Percentiles rank a stretch among this genome's conserved stretches.
Evolutionary conservation across 2,888 invertebrate genomes (phyloP).

Genomic region (Theretra japonica): DNA sequence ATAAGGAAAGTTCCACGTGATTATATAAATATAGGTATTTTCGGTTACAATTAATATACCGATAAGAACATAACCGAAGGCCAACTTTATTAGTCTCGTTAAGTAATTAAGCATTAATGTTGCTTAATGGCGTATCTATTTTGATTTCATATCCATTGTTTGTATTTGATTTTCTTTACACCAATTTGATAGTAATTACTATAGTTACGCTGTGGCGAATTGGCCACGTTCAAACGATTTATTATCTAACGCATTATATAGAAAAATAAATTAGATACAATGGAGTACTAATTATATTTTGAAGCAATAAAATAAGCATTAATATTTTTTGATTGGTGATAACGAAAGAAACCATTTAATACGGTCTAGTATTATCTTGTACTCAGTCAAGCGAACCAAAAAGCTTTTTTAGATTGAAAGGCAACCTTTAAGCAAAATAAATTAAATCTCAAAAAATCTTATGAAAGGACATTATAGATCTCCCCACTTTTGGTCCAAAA

Average conservation of each 20-base stretch:
- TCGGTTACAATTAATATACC: not conserved
- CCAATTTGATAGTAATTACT: not conserved
- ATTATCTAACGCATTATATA: not conserved
- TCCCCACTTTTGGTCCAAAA: too few species aligned
- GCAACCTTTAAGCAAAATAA: too few species aligned
- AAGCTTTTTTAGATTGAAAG: too few species aligned
- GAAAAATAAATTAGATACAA: not conserved
- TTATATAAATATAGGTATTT: slow-evolving; percentile 10
- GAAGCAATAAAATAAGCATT: too few species aligned
- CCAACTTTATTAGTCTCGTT: slow-evolving; percentile 16
- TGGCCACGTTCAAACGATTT: not conserved
- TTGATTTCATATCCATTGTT: slow-evolving; percentile 29
- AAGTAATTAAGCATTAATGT: not conserved
- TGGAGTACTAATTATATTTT: not conserved
- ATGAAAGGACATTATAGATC: too few species aligned
- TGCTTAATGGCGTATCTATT: slow-evolving; percentile 14
- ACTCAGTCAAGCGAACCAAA: too few species aligned
- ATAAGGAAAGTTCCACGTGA: slow-evolving; percentile 3
- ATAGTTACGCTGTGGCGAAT: slow-evolving; percentile 2
- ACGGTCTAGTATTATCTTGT: too few species aligned
- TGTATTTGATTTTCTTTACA: slow-evolving; percentile 17
- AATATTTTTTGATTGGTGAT: too few species aligned
- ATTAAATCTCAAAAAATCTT: too few species aligned
- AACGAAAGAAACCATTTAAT: too few species aligned
- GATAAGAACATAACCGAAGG: slow-evolving; percentile 17